Percentiles rank a stretch among this genome's conserved stretches.
phyloP scores from a whole-genome alignment of 1,140 invertebrate species.

The Tigriopus japonicus region DNA sequence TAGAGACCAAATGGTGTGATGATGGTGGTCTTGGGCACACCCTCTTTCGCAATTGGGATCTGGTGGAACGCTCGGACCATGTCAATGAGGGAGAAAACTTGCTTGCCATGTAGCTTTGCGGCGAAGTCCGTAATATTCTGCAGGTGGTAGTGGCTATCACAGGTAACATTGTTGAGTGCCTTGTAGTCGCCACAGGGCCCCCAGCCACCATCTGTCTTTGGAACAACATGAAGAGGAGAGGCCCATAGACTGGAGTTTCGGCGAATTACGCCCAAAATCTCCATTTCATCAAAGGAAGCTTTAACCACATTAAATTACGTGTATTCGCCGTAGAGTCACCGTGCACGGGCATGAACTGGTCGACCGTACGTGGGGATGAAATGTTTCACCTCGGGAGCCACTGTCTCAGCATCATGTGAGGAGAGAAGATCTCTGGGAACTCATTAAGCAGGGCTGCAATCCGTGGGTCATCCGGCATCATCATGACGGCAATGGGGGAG shows the following conservation, averaged over 20 bases:
- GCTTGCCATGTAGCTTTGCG: conserved; percentile 3
- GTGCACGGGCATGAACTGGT: conserved; percentile 23
- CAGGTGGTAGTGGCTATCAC: conserved; percentile 26
- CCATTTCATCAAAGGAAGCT: conserved; percentile 18
- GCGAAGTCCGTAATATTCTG: conserved; percentile 20
- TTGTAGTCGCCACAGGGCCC: conserved; percentile 29
- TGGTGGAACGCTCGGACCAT: conserved; percentile 19
- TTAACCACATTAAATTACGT: too few species aligned
- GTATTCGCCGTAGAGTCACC: conserved; percentile 22
- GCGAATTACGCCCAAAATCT: conserved; percentile 16
- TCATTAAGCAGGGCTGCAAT: neutral
- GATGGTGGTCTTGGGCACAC: conserved; percentile 22
- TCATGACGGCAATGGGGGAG: neutral
- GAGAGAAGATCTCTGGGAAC: neutral
- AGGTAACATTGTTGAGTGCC: conserved; percentile 26
- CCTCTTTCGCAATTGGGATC: conserved; percentile 17
- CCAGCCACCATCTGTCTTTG: conserved; percentile 20
- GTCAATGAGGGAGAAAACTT: conserved; percentile 17
- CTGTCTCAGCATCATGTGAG: neutral
- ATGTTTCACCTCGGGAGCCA: conserved; percentile 1
- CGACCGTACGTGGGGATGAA: conserved; percentile 21
- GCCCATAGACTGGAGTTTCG: conserved; percentile 17
- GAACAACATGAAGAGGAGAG: conserved; percentile 20
- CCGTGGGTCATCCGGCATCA: neutral
- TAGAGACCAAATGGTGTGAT: conserved; percentile 23